phyloP scores from a whole-genome alignment of 2,797 vertebrate genomes.

The Stomatorhinus walkeri region DNA sequence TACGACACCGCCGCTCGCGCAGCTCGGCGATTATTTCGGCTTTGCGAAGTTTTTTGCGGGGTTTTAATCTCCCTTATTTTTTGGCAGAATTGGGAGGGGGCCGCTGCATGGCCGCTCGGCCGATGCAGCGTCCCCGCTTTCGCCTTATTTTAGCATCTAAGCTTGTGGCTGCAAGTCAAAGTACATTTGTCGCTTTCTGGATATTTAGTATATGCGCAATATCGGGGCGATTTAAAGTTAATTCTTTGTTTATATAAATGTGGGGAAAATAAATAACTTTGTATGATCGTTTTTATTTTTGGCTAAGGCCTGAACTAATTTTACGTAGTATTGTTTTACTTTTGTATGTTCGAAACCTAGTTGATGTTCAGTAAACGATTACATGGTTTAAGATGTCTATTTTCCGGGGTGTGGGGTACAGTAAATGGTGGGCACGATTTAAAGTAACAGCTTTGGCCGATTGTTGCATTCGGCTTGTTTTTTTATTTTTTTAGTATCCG shows the following conservation, averaged over 20 bases:
- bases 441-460: background rate
- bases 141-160: constrained; percentile 14
- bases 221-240: constrained; percentile 12
- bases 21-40: constrained; percentile 23
- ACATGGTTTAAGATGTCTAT: background rate
- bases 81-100: background rate
- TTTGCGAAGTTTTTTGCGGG: constrained; percentile 20
- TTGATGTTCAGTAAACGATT: background rate
- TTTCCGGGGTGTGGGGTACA: background rate
- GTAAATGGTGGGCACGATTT: background rate
- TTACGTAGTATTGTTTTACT: constrained; percentile 1
- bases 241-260: background rate
- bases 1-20: constrained; percentile 21
- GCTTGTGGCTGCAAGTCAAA: constrained; percentile 2
- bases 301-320: background rate
- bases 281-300: background rate
- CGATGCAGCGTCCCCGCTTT: background rate
- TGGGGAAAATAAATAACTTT: background rate
- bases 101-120: background rate
- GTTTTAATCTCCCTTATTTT: background rate
- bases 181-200: constrained; percentile 17
- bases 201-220: constrained; percentile 7
- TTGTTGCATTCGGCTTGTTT: background rate
- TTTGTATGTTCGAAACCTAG: background rate
- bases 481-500: background rate